Conservation (phyloP, 2,113 vertebrate species). For the Serilophus lunatus region DNA sequence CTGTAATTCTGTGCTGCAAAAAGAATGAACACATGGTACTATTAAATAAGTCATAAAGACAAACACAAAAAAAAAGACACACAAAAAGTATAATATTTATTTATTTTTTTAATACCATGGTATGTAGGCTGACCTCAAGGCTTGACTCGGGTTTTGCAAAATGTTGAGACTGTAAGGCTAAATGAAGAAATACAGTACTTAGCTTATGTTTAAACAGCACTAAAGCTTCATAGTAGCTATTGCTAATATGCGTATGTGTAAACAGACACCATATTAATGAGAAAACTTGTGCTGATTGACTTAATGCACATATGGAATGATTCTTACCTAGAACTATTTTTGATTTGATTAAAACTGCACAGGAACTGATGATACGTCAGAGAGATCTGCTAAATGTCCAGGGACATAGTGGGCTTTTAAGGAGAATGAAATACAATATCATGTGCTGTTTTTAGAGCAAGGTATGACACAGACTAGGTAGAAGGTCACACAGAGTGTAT, state of each 20-base stretch:
- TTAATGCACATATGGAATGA: neutral
- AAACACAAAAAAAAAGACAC: neutral
- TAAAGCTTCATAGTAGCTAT: neutral
- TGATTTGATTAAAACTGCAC: neutral
- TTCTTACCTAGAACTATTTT: neutral
- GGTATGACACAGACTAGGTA: neutral
- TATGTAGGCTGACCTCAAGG: neutral
- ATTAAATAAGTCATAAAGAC: neutral
- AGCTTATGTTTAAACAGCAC: neutral
- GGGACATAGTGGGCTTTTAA: neutral
- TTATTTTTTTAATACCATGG: neutral
- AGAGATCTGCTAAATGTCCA: neutral
- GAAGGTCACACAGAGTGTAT: slow-evolving; percentile 9
- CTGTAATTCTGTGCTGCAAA: neutral
- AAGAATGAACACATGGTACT: neutral
- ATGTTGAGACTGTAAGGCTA: neutral
- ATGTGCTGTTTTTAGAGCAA: neutral
- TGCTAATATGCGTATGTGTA: neutral
- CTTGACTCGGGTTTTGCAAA: neutral
- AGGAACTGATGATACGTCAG: neutral
- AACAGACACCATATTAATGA: neutral
- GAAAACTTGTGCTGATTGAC: neutral
- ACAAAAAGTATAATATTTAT: neutral
- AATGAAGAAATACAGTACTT: neutral
- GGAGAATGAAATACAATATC: neutral